phyloP scores from a whole-genome alignment of 1,140 invertebrate genomes.

The Hydropsyche tenuis region DNA sequence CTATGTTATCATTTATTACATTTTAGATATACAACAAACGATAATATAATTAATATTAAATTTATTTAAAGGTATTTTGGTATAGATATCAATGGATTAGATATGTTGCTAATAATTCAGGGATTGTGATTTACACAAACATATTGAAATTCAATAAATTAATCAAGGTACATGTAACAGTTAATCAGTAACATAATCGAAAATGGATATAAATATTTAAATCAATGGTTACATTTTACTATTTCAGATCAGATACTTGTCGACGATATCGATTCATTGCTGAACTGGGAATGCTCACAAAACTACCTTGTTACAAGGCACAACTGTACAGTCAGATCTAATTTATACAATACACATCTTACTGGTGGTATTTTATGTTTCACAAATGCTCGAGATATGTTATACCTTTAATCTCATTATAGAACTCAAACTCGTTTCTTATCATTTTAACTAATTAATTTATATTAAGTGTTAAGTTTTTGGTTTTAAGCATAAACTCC shows the following conservation, averaged over 20 bases:
- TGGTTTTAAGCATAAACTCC: too few species aligned
- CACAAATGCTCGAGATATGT: neutral
- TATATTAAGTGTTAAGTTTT: too few species aligned
- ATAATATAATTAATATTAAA: slow-evolving; percentile 44
- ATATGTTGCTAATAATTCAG: slow-evolving; percentile 47
- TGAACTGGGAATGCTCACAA: slow-evolving; percentile 30
- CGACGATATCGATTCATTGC: neutral
- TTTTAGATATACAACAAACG: slow-evolving; percentile 43
- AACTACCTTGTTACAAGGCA: slow-evolving; percentile 49
- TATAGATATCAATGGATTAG: slow-evolving; percentile 50
- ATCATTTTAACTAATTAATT: too few species aligned
- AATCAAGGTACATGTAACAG: slow-evolving; percentile 33
- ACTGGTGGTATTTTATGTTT: neutral
- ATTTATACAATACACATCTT: slow-evolving; percentile 39
- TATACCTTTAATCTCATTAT: neutral
- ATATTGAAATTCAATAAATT: slow-evolving; percentile 26
- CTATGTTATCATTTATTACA: slow-evolving; percentile 24
- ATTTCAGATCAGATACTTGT: slow-evolving; percentile 16
- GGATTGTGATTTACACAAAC: slow-evolving; percentile 8
- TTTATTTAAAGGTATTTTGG: slow-evolving; percentile 48
- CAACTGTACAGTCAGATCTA: slow-evolving; percentile 44
- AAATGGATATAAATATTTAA: too few species aligned
- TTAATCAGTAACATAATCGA: too few species aligned
- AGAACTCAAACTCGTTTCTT: too few species aligned
- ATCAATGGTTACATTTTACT: slow-evolving; percentile 32